Evolutionary conservation across 2,113 vertebrate species (phyloP).

Genomic region (Aspiorhynchus laticeps): DNA sequence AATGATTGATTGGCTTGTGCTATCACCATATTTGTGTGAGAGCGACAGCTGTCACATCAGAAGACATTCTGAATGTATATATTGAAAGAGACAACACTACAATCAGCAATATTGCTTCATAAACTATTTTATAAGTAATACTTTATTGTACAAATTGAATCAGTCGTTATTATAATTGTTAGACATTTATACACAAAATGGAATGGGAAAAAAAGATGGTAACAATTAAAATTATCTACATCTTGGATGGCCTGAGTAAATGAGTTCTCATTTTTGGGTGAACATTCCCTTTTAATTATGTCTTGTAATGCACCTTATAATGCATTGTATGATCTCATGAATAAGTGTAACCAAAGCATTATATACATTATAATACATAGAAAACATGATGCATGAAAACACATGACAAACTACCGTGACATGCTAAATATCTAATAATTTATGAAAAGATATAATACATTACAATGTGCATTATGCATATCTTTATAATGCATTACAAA

Average conservation of each 20-base stretch:
- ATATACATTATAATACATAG: not conserved
- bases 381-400: no score
- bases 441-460: no score
- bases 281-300: no score
- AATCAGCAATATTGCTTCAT: not conserved
- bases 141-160: not conserved
- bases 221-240: no score
- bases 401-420: no score
- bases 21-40: conserved; percentile 57
- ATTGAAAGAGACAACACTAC: not conserved
- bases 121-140: not conserved
- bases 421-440: no score
- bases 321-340: no score
- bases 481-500: no score
- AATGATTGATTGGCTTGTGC: conserved; percentile 75
- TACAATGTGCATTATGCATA: no score
- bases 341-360: not conserved
- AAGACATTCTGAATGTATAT: conserved; percentile 27
- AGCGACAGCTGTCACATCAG: conserved; percentile 54
- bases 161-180: not conserved
- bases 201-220: not conserved
- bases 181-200: not conserved
- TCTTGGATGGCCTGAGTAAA: no score
- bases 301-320: no score
- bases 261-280: no score